Conservation (phyloP, 1,140 invertebrate genomes). For the Habropoda laboriosa region DNA sequence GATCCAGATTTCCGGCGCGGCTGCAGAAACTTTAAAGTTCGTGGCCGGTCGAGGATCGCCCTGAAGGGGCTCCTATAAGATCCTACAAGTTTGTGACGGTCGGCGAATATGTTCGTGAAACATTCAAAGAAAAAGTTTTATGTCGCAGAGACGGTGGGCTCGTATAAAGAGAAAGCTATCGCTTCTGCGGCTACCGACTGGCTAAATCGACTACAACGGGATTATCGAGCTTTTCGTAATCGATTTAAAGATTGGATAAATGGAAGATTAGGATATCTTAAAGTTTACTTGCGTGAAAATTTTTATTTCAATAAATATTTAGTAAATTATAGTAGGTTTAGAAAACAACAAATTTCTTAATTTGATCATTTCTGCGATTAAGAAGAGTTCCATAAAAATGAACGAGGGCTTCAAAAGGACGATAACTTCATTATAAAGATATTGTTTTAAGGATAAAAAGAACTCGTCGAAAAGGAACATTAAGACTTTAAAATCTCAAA, state of each 20-base stretch:
- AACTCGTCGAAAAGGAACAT: too few species aligned
- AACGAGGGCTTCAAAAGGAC: too few species aligned
- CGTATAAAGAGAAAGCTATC: constrained; percentile 8
- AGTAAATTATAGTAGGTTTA: too few species aligned
- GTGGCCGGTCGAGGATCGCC: constrained; percentile 45
- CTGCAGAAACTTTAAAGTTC: constrained; percentile 59
- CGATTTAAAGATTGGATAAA: not conserved
- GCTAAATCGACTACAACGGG: not conserved
- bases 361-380: too few species aligned
- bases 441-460: too few species aligned
- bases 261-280: too few species aligned
- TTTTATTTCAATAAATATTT: too few species aligned
- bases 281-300: too few species aligned
- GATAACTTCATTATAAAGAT: too few species aligned
- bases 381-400: too few species aligned
- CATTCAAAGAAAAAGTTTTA: constrained; percentile 61
- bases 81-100: constrained; percentile 61
- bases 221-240: not conserved
- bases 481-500: too few species aligned
- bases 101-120: constrained; percentile 59
- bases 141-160: constrained; percentile 21
- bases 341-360: too few species aligned
- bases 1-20: constrained; percentile 47
- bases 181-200: not conserved
- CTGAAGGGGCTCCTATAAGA: constrained; percentile 53